These are phyloP conservation scores for Abrostola triplasia DNA, from an alignment of 2,888 invertebrate species.

Conservation along the genomic window DNA sequence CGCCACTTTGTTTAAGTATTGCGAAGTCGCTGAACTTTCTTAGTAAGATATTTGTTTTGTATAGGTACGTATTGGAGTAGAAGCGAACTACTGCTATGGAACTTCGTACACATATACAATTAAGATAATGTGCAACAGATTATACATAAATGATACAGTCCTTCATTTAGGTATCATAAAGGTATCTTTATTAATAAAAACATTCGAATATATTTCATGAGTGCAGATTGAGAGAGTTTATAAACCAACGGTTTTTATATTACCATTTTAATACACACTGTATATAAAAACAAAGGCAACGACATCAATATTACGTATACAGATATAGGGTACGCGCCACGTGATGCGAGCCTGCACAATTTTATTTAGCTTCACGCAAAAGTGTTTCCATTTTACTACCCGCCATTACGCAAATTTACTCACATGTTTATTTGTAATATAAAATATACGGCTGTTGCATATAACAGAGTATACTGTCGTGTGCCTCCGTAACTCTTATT, in stretches of 20 bases:
- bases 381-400: constrained; percentile 77
- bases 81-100: background rate
- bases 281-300: background rate
- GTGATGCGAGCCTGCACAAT: constrained; percentile 39
- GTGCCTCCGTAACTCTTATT: constrained; percentile 50
- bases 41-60: constrained; percentile 5
- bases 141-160: too few species aligned
- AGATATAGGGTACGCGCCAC: constrained; percentile 23
- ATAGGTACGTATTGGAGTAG: background rate
- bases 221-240: too few species aligned
- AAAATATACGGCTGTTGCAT: constrained; percentile 79
- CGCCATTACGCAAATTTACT: constrained; percentile 86
- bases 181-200: too few species aligned
- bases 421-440: constrained; percentile 87
- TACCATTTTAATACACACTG: background rate
- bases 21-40: constrained; percentile 31
- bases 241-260: too few species aligned
- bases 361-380: constrained; percentile 55
- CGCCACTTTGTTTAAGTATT: constrained; percentile 22
- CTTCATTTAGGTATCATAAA: too few species aligned
- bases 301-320: background rate
- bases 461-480: constrained; percentile 61
- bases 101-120: too few species aligned
- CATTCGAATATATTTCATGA: too few species aligned
- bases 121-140: too few species aligned